Conservation (phyloP, 1,140 invertebrate genomes). For the Leucophenga varia region DNA sequence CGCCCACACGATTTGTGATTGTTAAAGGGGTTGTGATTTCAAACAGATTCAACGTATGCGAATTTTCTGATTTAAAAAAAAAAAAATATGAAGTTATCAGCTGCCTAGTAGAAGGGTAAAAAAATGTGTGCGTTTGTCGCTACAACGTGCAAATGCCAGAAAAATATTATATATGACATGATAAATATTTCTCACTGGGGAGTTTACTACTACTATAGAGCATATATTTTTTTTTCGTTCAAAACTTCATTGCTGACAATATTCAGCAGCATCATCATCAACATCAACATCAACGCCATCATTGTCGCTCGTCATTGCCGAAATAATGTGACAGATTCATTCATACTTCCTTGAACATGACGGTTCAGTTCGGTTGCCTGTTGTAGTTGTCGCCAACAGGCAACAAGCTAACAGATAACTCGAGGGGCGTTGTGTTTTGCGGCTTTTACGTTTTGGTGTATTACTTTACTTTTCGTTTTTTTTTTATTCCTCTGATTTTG, state of each 20-base stretch:
- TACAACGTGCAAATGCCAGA: slow-evolving; percentile 52
- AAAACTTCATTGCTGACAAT: no score
- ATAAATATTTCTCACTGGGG: slow-evolving; percentile 49
- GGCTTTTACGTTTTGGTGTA: no score
- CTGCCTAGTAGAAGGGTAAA: slow-evolving; percentile 26
- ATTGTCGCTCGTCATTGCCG: no score
- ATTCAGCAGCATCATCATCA: no score
- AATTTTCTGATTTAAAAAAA: no score
- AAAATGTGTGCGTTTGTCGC: slow-evolving; percentile 4
- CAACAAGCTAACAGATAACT: no score
- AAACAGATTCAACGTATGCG: no score
- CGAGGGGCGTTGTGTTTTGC: no score
- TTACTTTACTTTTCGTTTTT: no score
- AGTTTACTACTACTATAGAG: slow-evolving; percentile 24
- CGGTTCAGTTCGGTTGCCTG: neutral
- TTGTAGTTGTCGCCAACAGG: no score
- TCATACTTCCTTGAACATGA: slow-evolving; percentile 24
- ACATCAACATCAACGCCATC: slow-evolving; percentile 37
- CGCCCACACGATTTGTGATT: slow-evolving; percentile 36
- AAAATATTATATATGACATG: slow-evolving; percentile 54
- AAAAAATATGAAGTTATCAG: slow-evolving; percentile 32
- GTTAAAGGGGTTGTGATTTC: slow-evolving; percentile 45
- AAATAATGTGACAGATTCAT: slow-evolving; percentile 54
- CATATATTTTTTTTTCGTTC: slow-evolving; percentile 16
- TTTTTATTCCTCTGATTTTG: no score